phyloP scores from a whole-genome alignment of 2,113 vertebrate species.

The Cryptomyrus ogoouensis region DNA sequence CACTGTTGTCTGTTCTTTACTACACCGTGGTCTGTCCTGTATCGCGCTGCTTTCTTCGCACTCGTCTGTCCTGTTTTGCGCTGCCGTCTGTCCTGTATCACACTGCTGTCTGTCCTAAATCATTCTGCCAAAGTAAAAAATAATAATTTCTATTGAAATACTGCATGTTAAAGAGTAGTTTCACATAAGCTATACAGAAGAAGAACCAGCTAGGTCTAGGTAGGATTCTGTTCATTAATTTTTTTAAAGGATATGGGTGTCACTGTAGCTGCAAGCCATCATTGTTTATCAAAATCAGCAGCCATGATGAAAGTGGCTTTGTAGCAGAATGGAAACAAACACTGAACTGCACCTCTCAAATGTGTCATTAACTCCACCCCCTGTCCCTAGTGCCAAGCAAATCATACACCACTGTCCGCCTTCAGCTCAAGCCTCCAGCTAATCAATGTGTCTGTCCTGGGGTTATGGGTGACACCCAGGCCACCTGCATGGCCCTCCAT shows the following conservation, averaged over 20 bases:
- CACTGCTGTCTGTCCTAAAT: not conserved
- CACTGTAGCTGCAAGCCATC: not conserved
- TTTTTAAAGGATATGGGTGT: not conserved
- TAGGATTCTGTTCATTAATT: not conserved
- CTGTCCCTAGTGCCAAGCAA: not conserved
- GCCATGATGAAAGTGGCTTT: not conserved
- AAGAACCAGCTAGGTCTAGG: not conserved
- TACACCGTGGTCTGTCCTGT: not conserved
- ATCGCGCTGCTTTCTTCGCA: not conserved
- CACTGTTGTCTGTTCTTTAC: not conserved
- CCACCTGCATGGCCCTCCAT: not conserved
- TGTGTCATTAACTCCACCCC: not conserved
- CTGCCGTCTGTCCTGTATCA: not conserved
- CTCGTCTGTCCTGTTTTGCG: not conserved
- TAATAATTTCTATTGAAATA: not conserved
- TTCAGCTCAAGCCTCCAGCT: not conserved
- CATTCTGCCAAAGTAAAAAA: not conserved
- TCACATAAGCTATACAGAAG: not conserved
- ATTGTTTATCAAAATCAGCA: not conserved
- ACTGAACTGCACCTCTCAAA: not conserved
- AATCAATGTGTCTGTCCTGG: not conserved
- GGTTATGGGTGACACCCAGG: not conserved
- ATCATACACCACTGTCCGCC: not conserved
- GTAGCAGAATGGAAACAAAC: not conserved
- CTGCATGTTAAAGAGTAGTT: not conserved